phyloP scores from a whole-genome alignment of 2,888 invertebrate genomes.

The Drosophila acutilabella region DNA sequence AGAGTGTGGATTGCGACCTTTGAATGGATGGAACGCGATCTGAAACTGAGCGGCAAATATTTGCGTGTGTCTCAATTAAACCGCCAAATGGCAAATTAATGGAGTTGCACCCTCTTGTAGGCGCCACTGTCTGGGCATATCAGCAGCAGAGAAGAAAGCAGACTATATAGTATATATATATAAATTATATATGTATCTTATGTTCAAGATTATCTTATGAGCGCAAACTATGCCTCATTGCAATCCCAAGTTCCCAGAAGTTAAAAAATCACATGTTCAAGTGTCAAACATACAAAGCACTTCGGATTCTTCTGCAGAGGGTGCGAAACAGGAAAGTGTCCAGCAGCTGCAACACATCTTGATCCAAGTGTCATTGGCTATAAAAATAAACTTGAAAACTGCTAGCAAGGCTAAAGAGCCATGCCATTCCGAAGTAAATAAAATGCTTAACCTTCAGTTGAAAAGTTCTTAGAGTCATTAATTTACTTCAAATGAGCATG shows the following conservation, averaged over 20 bases:
- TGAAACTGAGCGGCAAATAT: conserved; percentile 12
- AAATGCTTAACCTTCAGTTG: conserved; percentile 21
- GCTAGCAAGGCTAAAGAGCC: conserved; percentile 28
- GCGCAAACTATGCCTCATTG: conserved; percentile 22
- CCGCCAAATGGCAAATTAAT: background rate
- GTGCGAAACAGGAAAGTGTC: background rate
- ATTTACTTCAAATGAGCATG: background rate
- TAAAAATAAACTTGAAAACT: conserved; percentile 11
- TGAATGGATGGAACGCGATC: conserved; percentile 46
- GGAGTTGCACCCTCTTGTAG: background rate
- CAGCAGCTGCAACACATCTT: conserved; percentile 42
- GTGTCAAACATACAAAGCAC: conserved; percentile 30
- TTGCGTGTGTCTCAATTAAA: conserved; percentile 48
- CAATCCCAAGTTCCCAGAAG: conserved; percentile 6
- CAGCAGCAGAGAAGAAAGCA: conserved; percentile 6
- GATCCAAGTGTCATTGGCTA: conserved; percentile 12
- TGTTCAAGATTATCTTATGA: conserved; percentile 27
- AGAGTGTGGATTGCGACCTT: conserved; percentile 39
- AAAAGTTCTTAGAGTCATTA: background rate
- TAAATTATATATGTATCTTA: background rate
- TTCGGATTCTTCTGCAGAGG: conserved; percentile 10
- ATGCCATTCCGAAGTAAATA: background rate
- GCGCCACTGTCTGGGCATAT: conserved; percentile 9
- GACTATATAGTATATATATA: background rate
- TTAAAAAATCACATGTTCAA: conserved; percentile 28